A percentile compares a stretch with the other conserved stretches of the same genome.
phyloP scores from a whole-genome alignment of 2,888 invertebrate species.

The Serrognathus titanus region DNA sequence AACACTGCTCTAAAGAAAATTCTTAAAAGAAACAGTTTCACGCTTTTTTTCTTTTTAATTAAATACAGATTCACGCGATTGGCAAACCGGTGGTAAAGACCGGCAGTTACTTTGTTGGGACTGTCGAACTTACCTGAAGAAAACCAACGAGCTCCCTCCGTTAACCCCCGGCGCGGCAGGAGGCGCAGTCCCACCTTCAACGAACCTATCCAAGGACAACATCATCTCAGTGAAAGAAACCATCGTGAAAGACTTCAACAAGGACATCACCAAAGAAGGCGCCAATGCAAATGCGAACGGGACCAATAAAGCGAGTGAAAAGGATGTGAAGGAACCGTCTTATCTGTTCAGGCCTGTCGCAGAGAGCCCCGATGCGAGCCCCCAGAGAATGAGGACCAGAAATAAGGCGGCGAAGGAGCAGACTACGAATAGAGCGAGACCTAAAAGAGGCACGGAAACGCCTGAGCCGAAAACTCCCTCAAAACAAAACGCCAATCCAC shows the following conservation, averaged over 20 bases:
- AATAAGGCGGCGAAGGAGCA: slow-evolving; percentile 78
- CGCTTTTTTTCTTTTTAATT: no score
- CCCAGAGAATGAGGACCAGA: slow-evolving; percentile 85
- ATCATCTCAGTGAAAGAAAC: slow-evolving; percentile 14
- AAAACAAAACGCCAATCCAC: slow-evolving; percentile 43
- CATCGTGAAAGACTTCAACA: slow-evolving; percentile 14
- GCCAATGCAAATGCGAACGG: slow-evolving; percentile 13
- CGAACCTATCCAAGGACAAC: slow-evolving; percentile 20
- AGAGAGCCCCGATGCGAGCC: slow-evolving; percentile 75
- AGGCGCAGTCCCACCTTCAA: slow-evolving; percentile 12
- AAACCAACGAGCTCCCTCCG: slow-evolving; percentile 70
- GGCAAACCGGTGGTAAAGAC: slow-evolving; percentile 72
- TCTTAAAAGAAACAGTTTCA: no score
- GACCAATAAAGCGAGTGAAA: slow-evolving; percentile 12
- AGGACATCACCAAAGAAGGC: slow-evolving; percentile 18
- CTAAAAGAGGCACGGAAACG: slow-evolving; percentile 61
- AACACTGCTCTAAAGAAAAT: no score
- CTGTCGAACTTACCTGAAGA: slow-evolving; percentile 72
- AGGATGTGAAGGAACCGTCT: slow-evolving; percentile 25
- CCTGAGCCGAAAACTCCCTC: slow-evolving; percentile 55
- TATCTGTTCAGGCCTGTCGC: slow-evolving; percentile 32
- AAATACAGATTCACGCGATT: slow-evolving; percentile 62
- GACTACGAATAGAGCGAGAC: slow-evolving; percentile 51
- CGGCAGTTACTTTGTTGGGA: slow-evolving; percentile 68
- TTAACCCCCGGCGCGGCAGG: slow-evolving; percentile 48